phyloP scores from a whole-genome alignment of 30 jellyfish, hydroid and myxozoan genomes.

The Nemopilema nomurai region DNA sequence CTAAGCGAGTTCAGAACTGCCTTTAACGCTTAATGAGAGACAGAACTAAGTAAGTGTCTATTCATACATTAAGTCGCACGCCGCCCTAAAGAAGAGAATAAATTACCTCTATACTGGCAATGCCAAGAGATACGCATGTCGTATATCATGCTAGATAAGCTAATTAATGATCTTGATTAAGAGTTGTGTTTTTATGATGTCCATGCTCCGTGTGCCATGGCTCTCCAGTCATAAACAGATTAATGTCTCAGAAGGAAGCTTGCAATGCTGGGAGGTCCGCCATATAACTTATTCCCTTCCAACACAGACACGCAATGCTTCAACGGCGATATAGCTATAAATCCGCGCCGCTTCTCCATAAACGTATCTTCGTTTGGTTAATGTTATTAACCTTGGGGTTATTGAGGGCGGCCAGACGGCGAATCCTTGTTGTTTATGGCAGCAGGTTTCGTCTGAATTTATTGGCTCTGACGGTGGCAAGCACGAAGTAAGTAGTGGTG shows the following conservation, averaged over 20 bases:
- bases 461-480: neutral
- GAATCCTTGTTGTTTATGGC: neutral
- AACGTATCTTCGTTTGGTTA: neutral
- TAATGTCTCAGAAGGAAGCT: neutral
- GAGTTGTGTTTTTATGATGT: too few relatives aligned
- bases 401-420: neutral
- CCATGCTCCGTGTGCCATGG: too few relatives aligned
- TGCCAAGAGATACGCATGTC: too few relatives aligned
- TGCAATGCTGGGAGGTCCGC: neutral
- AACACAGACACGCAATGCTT: neutral
- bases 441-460: neutral
- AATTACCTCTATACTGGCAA: too few relatives aligned
- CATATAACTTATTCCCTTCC: neutral
- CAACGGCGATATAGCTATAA: neutral
- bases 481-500: neutral
- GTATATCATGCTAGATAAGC: too few relatives aligned
- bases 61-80: too few relatives aligned
- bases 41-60: too few relatives aligned
- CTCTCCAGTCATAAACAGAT: neutral
- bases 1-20: too few relatives aligned
- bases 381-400: neutral
- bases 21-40: too few relatives aligned
- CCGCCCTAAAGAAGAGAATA: too few relatives aligned
- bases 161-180: too few relatives aligned
- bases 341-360: neutral